phyloP scores from a whole-genome alignment of 1,140 invertebrate species.

The Zaprionus davidi region DNA sequence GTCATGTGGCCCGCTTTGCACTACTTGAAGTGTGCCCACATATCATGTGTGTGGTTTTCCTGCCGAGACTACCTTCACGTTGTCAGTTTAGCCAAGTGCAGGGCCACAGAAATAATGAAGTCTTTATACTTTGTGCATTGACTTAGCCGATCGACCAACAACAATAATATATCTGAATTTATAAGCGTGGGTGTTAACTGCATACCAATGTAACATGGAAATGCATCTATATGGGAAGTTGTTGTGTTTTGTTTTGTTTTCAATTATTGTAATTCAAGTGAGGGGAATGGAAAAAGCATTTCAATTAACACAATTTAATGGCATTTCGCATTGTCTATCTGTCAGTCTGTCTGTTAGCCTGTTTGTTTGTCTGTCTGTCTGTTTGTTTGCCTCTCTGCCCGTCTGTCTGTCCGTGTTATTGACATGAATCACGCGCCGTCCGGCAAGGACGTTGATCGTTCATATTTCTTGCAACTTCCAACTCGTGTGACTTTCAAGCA shows the following conservation, averaged over 20 bases:
- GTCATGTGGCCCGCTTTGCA: conserved; percentile 8
- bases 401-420: conserved; percentile 30
- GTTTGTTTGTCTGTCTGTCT: background rate
- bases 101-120: conserved; percentile 21
- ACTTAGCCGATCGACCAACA: conserved; percentile 11
- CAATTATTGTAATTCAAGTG: conserved; percentile 17
- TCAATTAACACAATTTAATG: conserved; percentile 45
- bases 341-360: background rate
- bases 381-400: background rate
- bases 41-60: conserved; percentile 17
- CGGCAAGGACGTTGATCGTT: conserved; percentile 30
- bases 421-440: conserved; percentile 32
- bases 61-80: conserved; percentile 3
- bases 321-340: conserved; percentile 28
- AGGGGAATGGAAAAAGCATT: conserved; percentile 16
- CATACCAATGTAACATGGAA: conserved; percentile 34
- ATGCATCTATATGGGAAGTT: conserved; percentile 24
- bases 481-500: conserved; percentile 36
- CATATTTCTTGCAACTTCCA: conserved; percentile 7
- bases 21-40: conserved; percentile 2
- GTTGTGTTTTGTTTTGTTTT: background rate
- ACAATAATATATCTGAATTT: background rate
- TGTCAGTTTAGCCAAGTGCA: conserved; percentile 32
- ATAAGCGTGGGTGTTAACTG: conserved; percentile 49
- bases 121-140: conserved; percentile 5